Conservation (phyloP, 2,797 vertebrate species). For the Poecilia velifera region DNA sequence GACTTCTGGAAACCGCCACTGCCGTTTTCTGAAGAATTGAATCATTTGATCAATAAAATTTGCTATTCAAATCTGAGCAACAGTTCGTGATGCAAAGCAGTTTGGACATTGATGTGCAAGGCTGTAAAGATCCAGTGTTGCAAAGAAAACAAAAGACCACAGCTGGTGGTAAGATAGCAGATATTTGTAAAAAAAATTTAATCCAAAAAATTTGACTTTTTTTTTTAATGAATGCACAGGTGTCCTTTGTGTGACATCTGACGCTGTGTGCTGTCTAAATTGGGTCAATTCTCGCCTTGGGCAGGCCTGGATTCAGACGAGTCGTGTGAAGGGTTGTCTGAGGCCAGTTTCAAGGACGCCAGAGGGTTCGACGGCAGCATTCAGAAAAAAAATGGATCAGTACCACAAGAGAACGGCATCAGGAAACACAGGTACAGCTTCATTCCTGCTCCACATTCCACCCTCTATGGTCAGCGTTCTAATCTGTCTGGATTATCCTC, state of each 20-base stretch:
- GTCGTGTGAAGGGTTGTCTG: constrained; percentile 91
- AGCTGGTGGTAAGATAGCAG: not conserved
- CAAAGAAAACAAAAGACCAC: constrained; percentile 6
- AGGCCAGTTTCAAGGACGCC: constrained; percentile 88
- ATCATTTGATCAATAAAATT: constrained; percentile 30
- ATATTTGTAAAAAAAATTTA: not conserved
- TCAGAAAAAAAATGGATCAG: constrained; percentile 82
- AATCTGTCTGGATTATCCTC: not conserved
- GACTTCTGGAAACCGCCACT: not conserved
- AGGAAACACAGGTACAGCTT: constrained; percentile 87
- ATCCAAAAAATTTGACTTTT: not conserved
- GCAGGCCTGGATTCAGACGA: constrained; percentile 96
- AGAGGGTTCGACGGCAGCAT: constrained; percentile 75
- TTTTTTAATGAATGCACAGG: not conserved
- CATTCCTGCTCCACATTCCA: constrained; percentile 57
- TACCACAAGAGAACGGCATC: constrained; percentile 90
- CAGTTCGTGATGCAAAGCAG: constrained; percentile 33
- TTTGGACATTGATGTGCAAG: not conserved
- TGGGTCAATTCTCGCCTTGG: not conserved
- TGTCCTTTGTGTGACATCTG: not conserved
- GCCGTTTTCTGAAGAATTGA: not conserved
- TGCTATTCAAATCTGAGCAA: constrained; percentile 24
- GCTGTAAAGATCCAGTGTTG: not conserved
- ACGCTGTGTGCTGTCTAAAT: not conserved
- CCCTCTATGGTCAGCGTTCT: not conserved